Evolutionary conservation across 2,113 vertebrate genomes (phyloP), one percentile per base, ranked within the genome.

Genomic region (Procavia capensis): DNA sequence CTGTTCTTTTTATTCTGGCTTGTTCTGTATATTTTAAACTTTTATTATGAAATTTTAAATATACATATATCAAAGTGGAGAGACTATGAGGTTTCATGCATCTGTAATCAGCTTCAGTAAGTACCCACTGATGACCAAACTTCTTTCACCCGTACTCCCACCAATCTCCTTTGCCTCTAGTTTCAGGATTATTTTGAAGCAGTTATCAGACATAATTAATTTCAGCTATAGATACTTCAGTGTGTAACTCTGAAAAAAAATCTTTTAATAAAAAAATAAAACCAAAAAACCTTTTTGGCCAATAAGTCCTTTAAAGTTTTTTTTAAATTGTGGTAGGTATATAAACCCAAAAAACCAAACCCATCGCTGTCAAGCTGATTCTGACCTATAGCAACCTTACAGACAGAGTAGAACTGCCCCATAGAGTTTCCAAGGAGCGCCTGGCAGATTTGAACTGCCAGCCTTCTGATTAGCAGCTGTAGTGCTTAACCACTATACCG

Each of bases 101-200:
- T 50, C 43, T 47, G n/a, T 86, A 66, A 19, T 41, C 5, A 70
- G 14, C 16, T 78, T 83, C 47, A 85, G 2, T 74, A 80, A 86
- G 81, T 72, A 84, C 20, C 43, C 89, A 9, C 13, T 91, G 41
- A 43, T 13, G 34, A 82, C 61, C 34, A 83, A 83, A 20, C 5
- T 64, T 94, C 6, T 84, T 94, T 88, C 22, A 95, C 41, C 24
- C 88, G 24, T 74, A 31, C 22, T 72, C 13, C 3, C 11, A 24
- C 41, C 31, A 70, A 0, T 86, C 2, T 45, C 5, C 2, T 24
- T 17, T 39, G 9, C 66, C 4, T 16, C 54, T 39, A 22, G 36
- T 61, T 91, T 19, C 85, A 29, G 31, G 41, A 63, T 93, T 90
- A 68, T 88, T 90, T 92, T 93, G 64, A 95, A 91, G 81, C 63